These are phyloP conservation scores for Odontesthes bonariensis DNA, from an alignment of 2,113 vertebrate genomes.

Conservation along the genomic window DNA sequence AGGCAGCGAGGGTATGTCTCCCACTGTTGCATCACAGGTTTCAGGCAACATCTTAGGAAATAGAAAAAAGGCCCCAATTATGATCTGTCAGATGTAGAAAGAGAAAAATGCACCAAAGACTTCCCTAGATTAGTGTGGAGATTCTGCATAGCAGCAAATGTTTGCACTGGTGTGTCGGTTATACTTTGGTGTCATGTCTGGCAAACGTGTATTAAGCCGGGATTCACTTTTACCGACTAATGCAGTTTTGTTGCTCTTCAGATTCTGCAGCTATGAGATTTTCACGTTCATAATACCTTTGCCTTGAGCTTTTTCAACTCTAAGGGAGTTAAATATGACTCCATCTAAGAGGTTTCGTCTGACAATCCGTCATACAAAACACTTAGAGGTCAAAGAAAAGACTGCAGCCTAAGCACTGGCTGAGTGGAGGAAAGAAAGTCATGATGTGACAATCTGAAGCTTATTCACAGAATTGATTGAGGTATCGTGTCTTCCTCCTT, in stretches of 20 bases:
- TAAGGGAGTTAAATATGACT: constrained; percentile 53
- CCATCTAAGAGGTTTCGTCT: constrained; percentile 68
- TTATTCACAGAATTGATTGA: constrained; percentile 80
- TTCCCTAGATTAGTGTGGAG: constrained; percentile 61
- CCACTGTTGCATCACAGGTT: constrained; percentile 65
- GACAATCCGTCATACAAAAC: constrained; percentile 71
- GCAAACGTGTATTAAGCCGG: constrained; percentile 49
- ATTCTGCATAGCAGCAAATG: constrained; percentile 50
- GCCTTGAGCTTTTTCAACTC: constrained; percentile 65
- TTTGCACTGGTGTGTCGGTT: constrained; percentile 46
- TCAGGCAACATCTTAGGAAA: constrained; percentile 60
- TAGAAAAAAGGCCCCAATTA: constrained; percentile 63
- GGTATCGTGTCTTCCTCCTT: constrained; percentile 77
- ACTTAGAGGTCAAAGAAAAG: constrained; percentile 78
- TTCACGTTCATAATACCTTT: constrained; percentile 55
- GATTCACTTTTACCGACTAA: constrained; percentile 67
- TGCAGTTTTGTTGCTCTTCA: constrained; percentile 68
- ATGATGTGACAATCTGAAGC: constrained; percentile 75
- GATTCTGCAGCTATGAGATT: constrained; percentile 51
- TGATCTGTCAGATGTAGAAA: constrained; percentile 69
- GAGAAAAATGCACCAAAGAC: constrained; percentile 51
- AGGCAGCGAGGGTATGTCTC: constrained; percentile 55
- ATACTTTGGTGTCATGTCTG: constrained; percentile 40
- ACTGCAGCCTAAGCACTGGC: constrained; percentile 76
- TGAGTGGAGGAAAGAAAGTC: constrained; percentile 62